These are phyloP conservation scores for Microctenopoma steveboyesi DNA, from an alignment of 2,797 vertebrate species.

Conservation along the genomic window DNA sequence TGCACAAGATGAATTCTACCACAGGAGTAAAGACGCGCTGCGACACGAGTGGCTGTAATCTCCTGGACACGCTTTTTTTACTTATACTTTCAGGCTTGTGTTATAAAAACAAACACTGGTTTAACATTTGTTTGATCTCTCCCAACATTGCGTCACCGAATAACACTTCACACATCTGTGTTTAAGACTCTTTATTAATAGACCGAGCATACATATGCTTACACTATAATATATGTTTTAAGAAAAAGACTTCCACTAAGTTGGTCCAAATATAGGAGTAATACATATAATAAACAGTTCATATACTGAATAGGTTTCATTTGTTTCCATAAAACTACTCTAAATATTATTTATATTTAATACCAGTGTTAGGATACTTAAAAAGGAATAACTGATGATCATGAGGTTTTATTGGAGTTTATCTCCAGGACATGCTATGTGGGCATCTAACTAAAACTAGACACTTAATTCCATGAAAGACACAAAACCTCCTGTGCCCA, in stretches of 20 bases:
- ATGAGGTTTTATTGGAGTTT: not conserved
- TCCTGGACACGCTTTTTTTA: not conserved
- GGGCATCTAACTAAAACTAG: conserved; percentile 12
- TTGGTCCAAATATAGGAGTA: conserved; percentile 23
- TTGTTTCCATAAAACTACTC: conserved; percentile 34
- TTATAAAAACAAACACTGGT: too few species aligned
- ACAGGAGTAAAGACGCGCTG: too few species aligned
- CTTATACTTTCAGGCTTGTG: not conserved
- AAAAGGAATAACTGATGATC: conserved; percentile 11
- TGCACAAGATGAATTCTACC: too few species aligned
- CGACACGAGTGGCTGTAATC: not conserved
- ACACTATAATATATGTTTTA: conserved; percentile 16
- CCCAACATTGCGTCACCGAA: not conserved
- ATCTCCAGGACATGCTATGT: conserved; percentile 30
- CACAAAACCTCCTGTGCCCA: conserved; percentile 21
- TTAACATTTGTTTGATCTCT: not conserved
- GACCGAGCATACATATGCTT: conserved; percentile 41
- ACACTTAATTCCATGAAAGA: not conserved
- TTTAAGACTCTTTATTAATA: conserved; percentile 69
- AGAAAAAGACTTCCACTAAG: conserved; percentile 26
- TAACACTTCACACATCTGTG: not conserved
- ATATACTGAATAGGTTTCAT: conserved; percentile 56
- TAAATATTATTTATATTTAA: conserved; percentile 41
- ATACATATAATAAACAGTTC: conserved; percentile 31
- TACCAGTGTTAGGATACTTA: conserved; percentile 36